Percentiles rank a stretch among this genome's conserved stretches.
Conservation (phyloP, 2,113 vertebrate genomes). For the Hippocampus guttulatus region DNA sequence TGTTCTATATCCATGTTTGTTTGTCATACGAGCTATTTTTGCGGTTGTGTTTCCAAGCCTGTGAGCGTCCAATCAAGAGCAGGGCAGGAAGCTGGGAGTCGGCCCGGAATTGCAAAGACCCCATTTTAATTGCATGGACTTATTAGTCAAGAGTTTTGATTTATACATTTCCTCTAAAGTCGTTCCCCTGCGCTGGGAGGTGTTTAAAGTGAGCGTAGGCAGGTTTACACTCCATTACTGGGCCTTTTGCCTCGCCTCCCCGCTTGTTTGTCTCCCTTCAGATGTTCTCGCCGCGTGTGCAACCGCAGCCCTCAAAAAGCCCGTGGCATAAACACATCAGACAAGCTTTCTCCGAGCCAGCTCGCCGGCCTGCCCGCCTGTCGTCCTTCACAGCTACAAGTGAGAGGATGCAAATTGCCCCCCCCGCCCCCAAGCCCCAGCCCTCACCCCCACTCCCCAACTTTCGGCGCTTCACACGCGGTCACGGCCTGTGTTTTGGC, state of each 20-base stretch:
- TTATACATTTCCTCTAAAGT: background rate
- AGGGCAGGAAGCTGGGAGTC: background rate
- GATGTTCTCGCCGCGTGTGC: conserved; percentile 37
- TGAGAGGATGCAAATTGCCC: conserved; percentile 54
- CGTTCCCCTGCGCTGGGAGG: background rate
- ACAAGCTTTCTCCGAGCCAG: conserved; percentile 45
- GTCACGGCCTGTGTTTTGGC: conserved; percentile 47
- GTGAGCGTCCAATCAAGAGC: background rate
- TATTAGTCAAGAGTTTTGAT: conserved; percentile 1
- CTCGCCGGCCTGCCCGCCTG: background rate
- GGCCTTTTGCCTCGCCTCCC: conserved; percentile 20
- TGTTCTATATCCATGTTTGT: too few relatives aligned
- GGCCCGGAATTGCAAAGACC: background rate
- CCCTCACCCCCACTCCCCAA: background rate
- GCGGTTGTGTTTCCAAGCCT: background rate
- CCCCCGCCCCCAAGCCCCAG: too few relatives aligned
- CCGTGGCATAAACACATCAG: conserved; percentile 58
- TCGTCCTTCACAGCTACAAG: conserved; percentile 26
- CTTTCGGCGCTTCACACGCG: conserved; percentile 30
- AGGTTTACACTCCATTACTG: conserved; percentile 44
- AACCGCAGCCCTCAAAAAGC: conserved; percentile 41
- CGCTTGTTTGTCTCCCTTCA: conserved; percentile 25
- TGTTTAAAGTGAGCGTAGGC: conserved; percentile 29
- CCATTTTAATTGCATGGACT: background rate
- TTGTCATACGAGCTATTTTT: background rate